Base-by-base conservation (phyloP, 2,113 vertebrate genomes). In the Ceyx cyanopectus region DNA sequence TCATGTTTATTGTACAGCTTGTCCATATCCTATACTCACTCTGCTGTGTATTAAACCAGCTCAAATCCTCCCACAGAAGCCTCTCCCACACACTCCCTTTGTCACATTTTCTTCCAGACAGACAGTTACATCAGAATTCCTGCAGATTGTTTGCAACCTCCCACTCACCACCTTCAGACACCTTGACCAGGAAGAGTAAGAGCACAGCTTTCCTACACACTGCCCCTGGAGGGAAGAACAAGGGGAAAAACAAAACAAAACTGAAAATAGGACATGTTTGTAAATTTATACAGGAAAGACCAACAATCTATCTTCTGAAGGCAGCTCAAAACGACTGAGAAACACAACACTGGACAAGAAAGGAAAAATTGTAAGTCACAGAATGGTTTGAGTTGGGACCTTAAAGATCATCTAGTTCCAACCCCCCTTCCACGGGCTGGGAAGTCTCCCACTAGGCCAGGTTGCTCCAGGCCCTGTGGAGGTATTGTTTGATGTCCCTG, bases 101-200 rank as follows among this genome's bases (percentile, higher is more conserved):
- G 45, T 73, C 88, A 63, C 43, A 37, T 74, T 85, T 80, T 80
- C 78, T 90, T 89, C 46, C 63, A 94, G 82, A 85, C 74, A 87
- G 66, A 56, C 62, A 73, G 30, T 82, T 81, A 70, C 61, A 93
- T 53, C 57, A 89, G 89, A 92, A 92, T 83, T 90, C 89, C 89
- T 94, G 72, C 70, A 89, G 77, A 79, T 70, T 88, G 89, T 79
- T 82, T 67, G 80, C 85, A 94, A 53, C 66, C 29, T 93, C 93
- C 94, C 65, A 94, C 96, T 90, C 77, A 50, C 60, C 92, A 90
- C 85, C 85, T 90, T 88, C 86, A 86, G 57, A 68, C 63, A 87
- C 85, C 85, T 85, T 83, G 50, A 91, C 79, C 30, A 74, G 77
- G 66, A 96, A 87, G 74, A 57, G 23, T 72, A 92, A 91, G 76